phyloP scores from a whole-genome alignment of 2,797 vertebrate species.

The Pristis pectinata region DNA sequence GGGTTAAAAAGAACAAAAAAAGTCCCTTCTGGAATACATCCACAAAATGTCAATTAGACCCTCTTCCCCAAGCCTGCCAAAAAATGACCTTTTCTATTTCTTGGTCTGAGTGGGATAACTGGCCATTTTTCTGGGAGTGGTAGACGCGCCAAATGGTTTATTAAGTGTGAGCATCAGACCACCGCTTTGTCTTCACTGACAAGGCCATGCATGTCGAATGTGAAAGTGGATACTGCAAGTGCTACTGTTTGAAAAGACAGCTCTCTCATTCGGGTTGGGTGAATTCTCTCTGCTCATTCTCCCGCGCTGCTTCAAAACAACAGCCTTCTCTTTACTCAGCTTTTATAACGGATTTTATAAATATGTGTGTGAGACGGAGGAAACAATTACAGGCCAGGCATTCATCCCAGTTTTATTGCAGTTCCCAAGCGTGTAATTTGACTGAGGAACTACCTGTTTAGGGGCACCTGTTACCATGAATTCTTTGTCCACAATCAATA shows the following conservation, averaged over 20 bases:
- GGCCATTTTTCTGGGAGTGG: background rate
- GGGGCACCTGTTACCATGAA: background rate
- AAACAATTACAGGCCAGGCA: background rate
- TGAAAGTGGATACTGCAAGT: background rate
- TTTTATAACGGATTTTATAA: background rate
- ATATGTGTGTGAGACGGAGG: background rate
- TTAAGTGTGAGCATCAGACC: background rate
- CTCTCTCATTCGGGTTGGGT: background rate
- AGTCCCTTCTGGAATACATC: background rate
- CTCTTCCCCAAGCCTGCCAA: background rate
- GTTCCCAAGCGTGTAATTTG: background rate
- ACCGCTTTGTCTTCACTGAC: background rate
- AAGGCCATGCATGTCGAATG: background rate
- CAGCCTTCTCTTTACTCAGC: background rate
- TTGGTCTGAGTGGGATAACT: background rate
- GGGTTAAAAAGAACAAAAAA: background rate
- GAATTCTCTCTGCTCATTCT: constrained; percentile 1
- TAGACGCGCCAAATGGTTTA: background rate
- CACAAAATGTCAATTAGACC: background rate
- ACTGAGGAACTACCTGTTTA: background rate
- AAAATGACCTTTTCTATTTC: background rate
- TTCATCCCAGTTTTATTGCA: background rate
- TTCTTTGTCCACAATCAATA: background rate
- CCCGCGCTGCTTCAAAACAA: background rate
- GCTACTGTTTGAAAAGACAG: background rate